Percentiles rank a stretch among this genome's conserved stretches.
Evolutionary conservation across 2,888 invertebrate genomes (phyloP).

Genomic region (Meteorus cinctellus): DNA sequence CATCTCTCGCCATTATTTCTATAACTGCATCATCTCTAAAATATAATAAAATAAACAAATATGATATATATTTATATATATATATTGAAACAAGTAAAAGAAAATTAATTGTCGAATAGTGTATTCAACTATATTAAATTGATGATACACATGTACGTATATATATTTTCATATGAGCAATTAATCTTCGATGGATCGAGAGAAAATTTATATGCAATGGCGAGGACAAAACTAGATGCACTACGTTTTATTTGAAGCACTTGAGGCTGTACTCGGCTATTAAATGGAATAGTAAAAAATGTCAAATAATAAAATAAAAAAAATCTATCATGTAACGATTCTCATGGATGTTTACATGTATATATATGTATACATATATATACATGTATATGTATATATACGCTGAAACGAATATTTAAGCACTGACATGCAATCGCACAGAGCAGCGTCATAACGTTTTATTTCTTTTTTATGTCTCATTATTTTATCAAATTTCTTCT

Average conservation of each 20-base stretch:
- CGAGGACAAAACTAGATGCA: conserved; percentile 45
- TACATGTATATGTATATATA: conserved; percentile 51
- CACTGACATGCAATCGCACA: conserved; percentile 69
- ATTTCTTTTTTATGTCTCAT: not conserved
- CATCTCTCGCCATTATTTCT: not conserved
- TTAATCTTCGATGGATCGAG: not conserved
- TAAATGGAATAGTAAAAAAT: conserved; percentile 11
- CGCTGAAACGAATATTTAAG: conserved; percentile 63
- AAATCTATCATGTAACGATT: conserved; percentile 51
- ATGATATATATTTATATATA: not conserved
- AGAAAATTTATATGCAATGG: conserved; percentile 41
- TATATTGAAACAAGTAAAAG: too few species aligned
- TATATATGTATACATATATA: not conserved
- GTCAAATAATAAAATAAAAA: conserved; percentile 35
- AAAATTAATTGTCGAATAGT: too few species aligned
- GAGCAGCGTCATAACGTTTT: conserved; percentile 60
- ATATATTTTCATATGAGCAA: conserved; percentile 10
- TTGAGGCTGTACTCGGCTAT: conserved; percentile 53
- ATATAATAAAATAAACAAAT: not conserved
- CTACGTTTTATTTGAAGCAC: conserved; percentile 40
- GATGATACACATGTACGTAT: not conserved
- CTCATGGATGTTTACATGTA: conserved; percentile 29
- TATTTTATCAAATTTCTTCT: not conserved
- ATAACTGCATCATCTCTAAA: not conserved
- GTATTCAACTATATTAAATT: not conserved